phyloP scores from a whole-genome alignment of 2,113 vertebrate genomes.

The Ondatra zibethicus region DNA sequence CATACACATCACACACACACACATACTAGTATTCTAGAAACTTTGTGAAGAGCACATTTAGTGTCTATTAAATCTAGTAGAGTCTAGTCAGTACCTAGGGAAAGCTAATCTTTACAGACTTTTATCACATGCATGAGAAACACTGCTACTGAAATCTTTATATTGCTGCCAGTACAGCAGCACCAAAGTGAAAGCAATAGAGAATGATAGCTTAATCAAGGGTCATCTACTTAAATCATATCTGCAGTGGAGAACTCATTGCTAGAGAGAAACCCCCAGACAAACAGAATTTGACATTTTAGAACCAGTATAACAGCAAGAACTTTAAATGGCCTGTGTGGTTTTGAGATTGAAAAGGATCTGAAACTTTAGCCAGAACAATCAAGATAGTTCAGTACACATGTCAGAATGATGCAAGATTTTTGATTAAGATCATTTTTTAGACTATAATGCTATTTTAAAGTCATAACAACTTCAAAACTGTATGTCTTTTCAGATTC shows the following conservation, averaged over 20 bases:
- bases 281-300: constrained; percentile 69
- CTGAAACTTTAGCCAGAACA: background rate
- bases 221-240: constrained; percentile 64
- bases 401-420: background rate
- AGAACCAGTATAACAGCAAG: constrained; percentile 27
- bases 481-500: background rate
- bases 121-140: constrained; percentile 64
- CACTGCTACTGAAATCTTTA: constrained; percentile 59
- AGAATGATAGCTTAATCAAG: constrained; percentile 65
- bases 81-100: constrained; percentile 5
- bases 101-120: constrained; percentile 63
- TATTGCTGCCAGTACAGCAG: constrained; percentile 15
- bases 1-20: background rate
- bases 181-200: background rate
- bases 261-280: constrained; percentile 54
- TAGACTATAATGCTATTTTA: background rate
- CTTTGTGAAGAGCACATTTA: constrained; percentile 52
- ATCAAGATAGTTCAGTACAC: background rate
- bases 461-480: constrained; percentile 12
- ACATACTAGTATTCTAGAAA: background rate
- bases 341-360: background rate
- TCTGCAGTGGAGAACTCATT: constrained; percentile 47
- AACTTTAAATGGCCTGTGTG: background rate
- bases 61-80: constrained; percentile 39
- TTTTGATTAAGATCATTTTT: background rate